These are phyloP conservation scores for Bedellia somnulentella DNA, from an alignment of 2,888 invertebrate genomes.

Conservation along the genomic window DNA sequence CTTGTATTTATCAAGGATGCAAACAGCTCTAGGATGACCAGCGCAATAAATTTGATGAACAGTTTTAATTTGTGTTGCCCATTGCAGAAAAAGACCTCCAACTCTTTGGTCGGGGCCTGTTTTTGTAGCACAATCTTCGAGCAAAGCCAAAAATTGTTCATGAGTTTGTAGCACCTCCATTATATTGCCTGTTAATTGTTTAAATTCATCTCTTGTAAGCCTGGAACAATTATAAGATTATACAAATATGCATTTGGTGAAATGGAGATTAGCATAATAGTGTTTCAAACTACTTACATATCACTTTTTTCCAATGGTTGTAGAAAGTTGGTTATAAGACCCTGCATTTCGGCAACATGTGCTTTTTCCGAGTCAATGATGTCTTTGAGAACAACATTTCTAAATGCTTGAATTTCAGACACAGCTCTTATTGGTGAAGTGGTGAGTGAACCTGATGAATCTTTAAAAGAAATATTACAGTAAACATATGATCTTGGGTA, in stretches of 20 bases:
- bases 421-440: constrained; percentile 67
- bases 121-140: constrained; percentile 78
- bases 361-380: constrained; percentile 90
- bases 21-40: constrained; percentile 92
- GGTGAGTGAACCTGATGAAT: constrained; percentile 51
- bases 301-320: constrained; percentile 84
- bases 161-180: constrained; percentile 85
- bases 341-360: constrained; percentile 87
- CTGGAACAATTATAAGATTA: constrained; percentile 45
- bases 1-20: constrained; percentile 91
- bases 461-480: constrained; percentile 4
- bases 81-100: constrained; percentile 87
- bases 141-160: constrained; percentile 73
- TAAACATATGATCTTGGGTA: too few species aligned
- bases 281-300: too few species aligned
- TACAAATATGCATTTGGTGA: neutral
- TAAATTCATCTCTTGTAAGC: constrained; percentile 82
- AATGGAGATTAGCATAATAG: too few species aligned
- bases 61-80: constrained; percentile 78
- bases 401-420: constrained; percentile 75
- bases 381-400: constrained; percentile 85
- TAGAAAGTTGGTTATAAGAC: constrained; percentile 81
- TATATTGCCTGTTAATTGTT: constrained; percentile 85
- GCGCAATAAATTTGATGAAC: constrained; percentile 89
- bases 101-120: constrained; percentile 78